phyloP scores from a whole-genome alignment of 2,113 vertebrate genomes.

The Ailuropoda melanoleuca region DNA sequence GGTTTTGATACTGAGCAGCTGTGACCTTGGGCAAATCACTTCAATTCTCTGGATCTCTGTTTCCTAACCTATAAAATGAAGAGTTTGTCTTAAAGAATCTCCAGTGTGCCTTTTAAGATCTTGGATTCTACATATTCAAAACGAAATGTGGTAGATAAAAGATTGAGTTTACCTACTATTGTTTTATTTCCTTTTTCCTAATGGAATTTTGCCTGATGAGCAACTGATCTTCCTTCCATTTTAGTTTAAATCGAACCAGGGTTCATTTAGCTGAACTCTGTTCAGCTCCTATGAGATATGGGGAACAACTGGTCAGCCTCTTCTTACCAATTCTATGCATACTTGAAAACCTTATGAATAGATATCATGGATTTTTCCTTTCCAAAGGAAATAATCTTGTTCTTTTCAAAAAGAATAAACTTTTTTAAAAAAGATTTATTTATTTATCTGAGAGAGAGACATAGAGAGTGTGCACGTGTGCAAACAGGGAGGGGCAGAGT shows the following conservation, averaged over 20 bases:
- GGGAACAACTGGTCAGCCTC: background rate
- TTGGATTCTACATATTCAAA: background rate
- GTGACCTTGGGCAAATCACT: background rate
- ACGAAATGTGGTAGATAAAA: background rate
- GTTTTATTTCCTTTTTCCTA: background rate
- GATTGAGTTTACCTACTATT: background rate
- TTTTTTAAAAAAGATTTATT: background rate
- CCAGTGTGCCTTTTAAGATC: background rate
- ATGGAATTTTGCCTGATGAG: background rate
- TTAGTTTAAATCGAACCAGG: background rate
- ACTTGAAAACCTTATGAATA: background rate
- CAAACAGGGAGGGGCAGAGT: background rate
- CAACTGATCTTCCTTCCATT: conserved; percentile 17
- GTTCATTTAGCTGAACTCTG: background rate
- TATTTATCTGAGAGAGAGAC: background rate
- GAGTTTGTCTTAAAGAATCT: background rate
- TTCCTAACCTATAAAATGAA: background rate
- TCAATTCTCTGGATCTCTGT: background rate
- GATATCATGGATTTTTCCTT: background rate
- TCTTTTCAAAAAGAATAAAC: conserved; percentile 29
- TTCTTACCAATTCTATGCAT: background rate
- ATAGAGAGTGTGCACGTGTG: background rate
- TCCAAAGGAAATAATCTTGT: conserved; percentile 22
- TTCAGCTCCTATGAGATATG: background rate
- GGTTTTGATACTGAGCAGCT: background rate